phyloP scores from a whole-genome alignment of 2,888 invertebrate species.

The Cepaea hortensis region DNA sequence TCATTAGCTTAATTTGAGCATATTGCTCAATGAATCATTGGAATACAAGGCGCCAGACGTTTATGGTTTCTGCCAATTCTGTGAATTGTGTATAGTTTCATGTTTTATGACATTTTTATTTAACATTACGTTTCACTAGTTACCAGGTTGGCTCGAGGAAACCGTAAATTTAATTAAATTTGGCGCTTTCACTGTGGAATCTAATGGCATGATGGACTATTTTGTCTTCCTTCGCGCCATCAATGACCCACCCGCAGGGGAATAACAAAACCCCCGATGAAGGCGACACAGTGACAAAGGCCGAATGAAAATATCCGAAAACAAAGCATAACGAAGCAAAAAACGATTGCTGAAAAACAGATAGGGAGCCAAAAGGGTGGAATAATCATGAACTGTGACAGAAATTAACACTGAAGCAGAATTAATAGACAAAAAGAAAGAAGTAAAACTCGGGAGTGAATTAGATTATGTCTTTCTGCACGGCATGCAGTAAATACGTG shows the following conservation, averaged over 20 bases:
- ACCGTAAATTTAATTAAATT: conserved; percentile 39
- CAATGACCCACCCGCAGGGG: conserved; percentile 11
- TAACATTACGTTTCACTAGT: background rate
- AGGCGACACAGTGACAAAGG: background rate
- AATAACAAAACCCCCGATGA: conserved; percentile 8
- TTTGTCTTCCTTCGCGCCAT: conserved; percentile 17
- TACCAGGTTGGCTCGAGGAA: background rate
- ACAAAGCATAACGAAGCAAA: background rate
- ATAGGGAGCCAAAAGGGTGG: background rate
- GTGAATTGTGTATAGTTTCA: background rate
- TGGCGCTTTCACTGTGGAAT: conserved; percentile 26
- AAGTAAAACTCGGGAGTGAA: background rate
- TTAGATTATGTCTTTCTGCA: background rate
- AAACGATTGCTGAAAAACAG: background rate
- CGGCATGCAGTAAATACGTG: background rate
- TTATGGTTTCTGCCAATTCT: background rate
- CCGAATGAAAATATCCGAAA: conserved; percentile 8
- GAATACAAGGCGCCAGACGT: background rate
- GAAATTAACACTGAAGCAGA: conserved; percentile 5
- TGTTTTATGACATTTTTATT: background rate
- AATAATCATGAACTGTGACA: conserved; percentile 21
- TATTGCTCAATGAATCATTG: too few species aligned
- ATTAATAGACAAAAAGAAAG: conserved; percentile 11
- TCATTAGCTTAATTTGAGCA: too few species aligned
- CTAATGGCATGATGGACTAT: conserved; percentile 26